Conservation (phyloP, 2,888 invertebrate species). For the Andrena camellia region DNA sequence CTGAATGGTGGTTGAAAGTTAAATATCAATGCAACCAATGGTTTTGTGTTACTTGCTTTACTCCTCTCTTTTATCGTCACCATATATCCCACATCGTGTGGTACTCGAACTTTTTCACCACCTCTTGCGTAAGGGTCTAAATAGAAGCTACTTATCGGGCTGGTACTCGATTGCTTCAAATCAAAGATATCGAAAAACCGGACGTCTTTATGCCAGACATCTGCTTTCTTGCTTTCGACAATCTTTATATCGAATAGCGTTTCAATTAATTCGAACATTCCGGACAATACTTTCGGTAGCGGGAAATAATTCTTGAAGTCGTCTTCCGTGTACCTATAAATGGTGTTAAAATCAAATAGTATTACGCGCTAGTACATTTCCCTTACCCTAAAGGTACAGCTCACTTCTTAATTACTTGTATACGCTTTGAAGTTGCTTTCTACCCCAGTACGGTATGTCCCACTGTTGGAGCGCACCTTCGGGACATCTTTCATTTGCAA, state of each 20-base stretch:
- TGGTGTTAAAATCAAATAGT: neutral
- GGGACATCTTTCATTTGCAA: conserved; percentile 89
- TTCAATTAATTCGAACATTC: conserved; percentile 91
- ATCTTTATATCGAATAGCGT: conserved; percentile 92
- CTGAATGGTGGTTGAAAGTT: conserved; percentile 90
- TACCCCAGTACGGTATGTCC: conserved; percentile 95
- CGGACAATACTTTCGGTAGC: conserved; percentile 91
- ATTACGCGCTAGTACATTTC: neutral
- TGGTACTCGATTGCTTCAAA: conserved; percentile 86
- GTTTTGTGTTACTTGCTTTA: conserved; percentile 88
- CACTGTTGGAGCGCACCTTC: conserved; percentile 89
- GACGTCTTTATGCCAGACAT: conserved; percentile 95
- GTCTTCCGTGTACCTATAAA: conserved; percentile 88
- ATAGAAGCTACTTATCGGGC: conserved; percentile 93
- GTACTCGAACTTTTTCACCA: conserved; percentile 88
- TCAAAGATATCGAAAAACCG: conserved; percentile 93
- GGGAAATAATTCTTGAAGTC: conserved; percentile 93
- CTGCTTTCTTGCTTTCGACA: conserved; percentile 87
- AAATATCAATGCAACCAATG: conserved; percentile 93
- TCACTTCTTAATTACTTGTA: conserved; percentile 85
- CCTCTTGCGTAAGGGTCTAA: conserved; percentile 92
- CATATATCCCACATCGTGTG: conserved; percentile 91
- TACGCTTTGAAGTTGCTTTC: conserved; percentile 90
- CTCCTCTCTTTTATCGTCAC: conserved; percentile 92
- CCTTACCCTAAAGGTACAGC: neutral